phyloP scores from a whole-genome alignment of 2,888 invertebrate genomes.

The Drosophila ezoana region DNA sequence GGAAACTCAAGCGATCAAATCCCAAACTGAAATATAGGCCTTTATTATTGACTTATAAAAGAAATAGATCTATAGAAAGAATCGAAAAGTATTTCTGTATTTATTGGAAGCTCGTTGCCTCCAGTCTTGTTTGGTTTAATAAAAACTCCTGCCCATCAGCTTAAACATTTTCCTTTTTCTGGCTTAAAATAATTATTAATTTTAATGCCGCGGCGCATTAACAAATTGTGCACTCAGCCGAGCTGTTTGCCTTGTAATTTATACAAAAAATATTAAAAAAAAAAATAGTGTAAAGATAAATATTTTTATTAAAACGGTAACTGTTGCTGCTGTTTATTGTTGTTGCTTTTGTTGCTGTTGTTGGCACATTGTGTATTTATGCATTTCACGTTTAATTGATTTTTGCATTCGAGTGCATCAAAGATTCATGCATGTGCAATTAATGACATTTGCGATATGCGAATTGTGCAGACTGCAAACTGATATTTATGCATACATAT shows the following conservation, averaged over 20 bases:
- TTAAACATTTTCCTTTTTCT: constrained; percentile 14
- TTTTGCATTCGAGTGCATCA: constrained; percentile 72
- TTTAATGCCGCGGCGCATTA: constrained; percentile 52
- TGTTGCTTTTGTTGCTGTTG: constrained; percentile 8
- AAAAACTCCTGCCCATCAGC: not conserved
- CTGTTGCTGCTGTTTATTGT: constrained; percentile 4
- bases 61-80: too few relatives aligned
- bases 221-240: constrained; percentile 47
- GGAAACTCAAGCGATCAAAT: too few relatives aligned
- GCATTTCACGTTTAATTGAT: constrained; percentile 73
- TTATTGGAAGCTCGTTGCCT: not conserved
- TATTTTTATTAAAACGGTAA: constrained; percentile 11
- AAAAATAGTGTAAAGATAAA: constrained; percentile 5
- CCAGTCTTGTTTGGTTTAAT: too few relatives aligned
- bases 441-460: constrained; percentile 64
- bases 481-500: constrained; percentile 19
- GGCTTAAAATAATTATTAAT: constrained; percentile 60
- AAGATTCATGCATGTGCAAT: constrained; percentile 73
- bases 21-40: too few relatives aligned
- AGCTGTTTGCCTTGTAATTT: constrained; percentile 34
- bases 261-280: not conserved
- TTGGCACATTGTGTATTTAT: constrained; percentile 23
- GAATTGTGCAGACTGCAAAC: constrained; percentile 33
- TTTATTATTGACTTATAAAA: too few relatives aligned
- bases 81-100: too few relatives aligned